Evolutionary conservation across 2,797 vertebrate genomes (phyloP).

Genomic region (Psittacula echo): DNA sequence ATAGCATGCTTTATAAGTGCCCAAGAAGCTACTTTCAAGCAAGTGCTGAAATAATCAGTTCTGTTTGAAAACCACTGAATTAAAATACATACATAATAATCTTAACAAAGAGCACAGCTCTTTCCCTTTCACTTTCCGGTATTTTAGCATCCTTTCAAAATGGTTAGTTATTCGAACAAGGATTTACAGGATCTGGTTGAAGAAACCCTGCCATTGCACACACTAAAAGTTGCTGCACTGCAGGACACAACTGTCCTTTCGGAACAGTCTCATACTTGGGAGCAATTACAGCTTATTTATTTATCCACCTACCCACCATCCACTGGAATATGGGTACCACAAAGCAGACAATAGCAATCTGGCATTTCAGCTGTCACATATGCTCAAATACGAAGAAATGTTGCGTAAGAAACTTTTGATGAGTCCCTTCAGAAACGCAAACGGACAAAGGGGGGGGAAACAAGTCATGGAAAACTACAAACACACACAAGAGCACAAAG

Average conservation of each 20-base stretch:
- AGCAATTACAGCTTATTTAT: background rate
- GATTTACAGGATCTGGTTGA: background rate
- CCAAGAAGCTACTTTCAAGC: background rate
- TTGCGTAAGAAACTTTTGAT: background rate
- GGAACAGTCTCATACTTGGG: background rate
- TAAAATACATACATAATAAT: background rate
- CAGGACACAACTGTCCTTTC: background rate
- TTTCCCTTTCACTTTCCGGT: background rate
- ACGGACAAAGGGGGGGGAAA: background rate
- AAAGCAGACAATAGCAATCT: background rate
- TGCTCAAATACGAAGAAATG: background rate
- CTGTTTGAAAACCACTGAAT: background rate
- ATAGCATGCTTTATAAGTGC: background rate
- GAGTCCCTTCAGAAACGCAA: background rate
- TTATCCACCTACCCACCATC: background rate
- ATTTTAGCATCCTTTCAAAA: background rate
- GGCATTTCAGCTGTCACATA: background rate
- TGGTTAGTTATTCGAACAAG: background rate
- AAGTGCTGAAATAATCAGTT: background rate
- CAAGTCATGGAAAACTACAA: background rate
- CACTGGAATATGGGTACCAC: background rate
- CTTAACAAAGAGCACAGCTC: background rate
- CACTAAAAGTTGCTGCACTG: background rate
- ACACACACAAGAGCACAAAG: background rate
- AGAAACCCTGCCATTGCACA: background rate